These are phyloP conservation scores for Beris chalybata DNA, from an alignment of 2,888 invertebrate species.

Conservation along the genomic window DNA sequence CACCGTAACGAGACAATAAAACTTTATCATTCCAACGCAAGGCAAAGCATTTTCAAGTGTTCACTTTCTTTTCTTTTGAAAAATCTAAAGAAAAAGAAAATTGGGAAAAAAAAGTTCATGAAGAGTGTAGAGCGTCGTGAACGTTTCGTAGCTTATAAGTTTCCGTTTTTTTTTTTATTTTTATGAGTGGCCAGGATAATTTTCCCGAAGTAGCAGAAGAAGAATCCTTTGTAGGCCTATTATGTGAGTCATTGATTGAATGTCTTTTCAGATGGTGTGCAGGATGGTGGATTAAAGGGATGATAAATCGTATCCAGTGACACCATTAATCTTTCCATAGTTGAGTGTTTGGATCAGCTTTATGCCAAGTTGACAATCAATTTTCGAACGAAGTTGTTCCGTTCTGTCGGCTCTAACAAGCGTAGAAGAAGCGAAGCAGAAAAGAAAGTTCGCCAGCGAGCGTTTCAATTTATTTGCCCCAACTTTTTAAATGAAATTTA, in stretches of 20 bases:
- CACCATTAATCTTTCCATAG: conserved; percentile 38
- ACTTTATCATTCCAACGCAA: conserved; percentile 3
- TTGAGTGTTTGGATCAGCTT: conserved; percentile 27
- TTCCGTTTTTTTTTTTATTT: not conserved
- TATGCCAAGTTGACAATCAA: conserved; percentile 37
- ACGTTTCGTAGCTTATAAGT: not conserved
- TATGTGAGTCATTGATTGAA: conserved; percentile 38
- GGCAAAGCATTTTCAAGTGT: conserved; percentile 7
- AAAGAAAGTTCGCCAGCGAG: no score
- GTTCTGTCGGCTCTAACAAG: not conserved
- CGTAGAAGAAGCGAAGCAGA: no score
- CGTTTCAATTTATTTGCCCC: no score
- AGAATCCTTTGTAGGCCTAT: conserved; percentile 38
- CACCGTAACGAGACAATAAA: not conserved
- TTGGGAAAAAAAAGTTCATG: not conserved
- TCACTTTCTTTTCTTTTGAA: conserved; percentile 7
- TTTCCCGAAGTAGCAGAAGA: conserved; percentile 7
- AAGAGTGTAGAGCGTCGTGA: not conserved
- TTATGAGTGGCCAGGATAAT: conserved; percentile 6
- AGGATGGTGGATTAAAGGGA: conserved; percentile 29
- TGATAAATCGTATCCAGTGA: conserved; percentile 39
- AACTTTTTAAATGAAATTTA: no score
- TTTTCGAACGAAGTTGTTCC: conserved; percentile 33
- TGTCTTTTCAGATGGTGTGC: conserved; percentile 12
- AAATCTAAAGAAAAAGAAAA: not conserved